Conservation (phyloP, 1,140 invertebrate genomes). For the Chrysopa pallens region DNA sequence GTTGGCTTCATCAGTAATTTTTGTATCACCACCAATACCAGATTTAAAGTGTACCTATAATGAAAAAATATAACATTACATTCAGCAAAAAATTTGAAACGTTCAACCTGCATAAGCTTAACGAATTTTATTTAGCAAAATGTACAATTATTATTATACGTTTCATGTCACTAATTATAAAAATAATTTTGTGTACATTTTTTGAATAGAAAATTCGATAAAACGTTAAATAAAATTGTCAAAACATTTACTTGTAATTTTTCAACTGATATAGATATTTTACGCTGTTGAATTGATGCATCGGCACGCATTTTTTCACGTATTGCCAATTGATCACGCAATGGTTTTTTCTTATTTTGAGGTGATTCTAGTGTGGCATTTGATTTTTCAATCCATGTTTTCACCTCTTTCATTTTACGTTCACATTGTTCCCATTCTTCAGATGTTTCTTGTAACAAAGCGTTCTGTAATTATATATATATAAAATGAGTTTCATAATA, state of each 20-base stretch:
- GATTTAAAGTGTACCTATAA: slow-evolving; percentile 71
- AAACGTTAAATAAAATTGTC: too few species aligned
- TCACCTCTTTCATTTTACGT: slow-evolving; percentile 78
- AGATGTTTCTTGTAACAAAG: slow-evolving; percentile 72
- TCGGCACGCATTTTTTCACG: slow-evolving; percentile 77
- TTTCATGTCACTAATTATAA: too few species aligned
- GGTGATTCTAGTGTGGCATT: slow-evolving; percentile 55
- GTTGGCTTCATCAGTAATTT: slow-evolving; percentile 50
- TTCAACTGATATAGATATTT: slow-evolving; percentile 78
- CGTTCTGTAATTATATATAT: slow-evolving; percentile 40
- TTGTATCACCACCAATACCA: slow-evolving; percentile 59
- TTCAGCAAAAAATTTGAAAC: not conserved
- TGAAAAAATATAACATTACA: slow-evolving; percentile 1
- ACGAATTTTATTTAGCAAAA: too few species aligned
- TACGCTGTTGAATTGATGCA: slow-evolving; percentile 75
- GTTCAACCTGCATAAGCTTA: too few species aligned
- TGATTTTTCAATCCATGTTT: slow-evolving; percentile 75
- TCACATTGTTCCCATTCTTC: slow-evolving; percentile 95
- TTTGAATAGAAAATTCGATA: too few species aligned
- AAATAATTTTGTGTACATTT: too few species aligned
- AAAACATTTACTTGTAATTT: slow-evolving; percentile 57
- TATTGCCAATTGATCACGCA: slow-evolving; percentile 66
- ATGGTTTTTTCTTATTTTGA: slow-evolving; percentile 65
- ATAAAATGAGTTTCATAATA: too few species aligned
- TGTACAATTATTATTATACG: too few species aligned